Conservation (phyloP, 2,113 vertebrate species). For the Noturus placidus region DNA sequence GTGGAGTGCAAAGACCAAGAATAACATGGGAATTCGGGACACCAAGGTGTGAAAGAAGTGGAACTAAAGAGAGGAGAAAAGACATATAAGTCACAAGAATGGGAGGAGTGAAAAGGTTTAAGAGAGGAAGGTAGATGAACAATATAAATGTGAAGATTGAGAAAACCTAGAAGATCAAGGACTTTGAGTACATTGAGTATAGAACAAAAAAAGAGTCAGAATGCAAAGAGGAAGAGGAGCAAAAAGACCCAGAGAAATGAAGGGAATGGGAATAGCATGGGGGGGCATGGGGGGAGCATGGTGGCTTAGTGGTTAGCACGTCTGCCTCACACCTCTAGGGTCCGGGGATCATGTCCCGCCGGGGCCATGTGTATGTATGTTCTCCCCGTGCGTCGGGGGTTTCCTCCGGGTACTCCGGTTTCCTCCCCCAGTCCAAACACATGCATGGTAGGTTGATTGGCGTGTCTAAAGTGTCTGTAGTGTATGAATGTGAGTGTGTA, state of each 20-base stretch:
- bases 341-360: too few species aligned
- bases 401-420: too few species aligned
- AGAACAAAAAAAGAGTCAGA: neutral
- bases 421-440: too few species aligned
- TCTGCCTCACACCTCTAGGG: too few species aligned
- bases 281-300: too few species aligned
- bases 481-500: too few species aligned
- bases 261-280: neutral
- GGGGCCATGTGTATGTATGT: too few species aligned
- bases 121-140: neutral
- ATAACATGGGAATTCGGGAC: neutral
- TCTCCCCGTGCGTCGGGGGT: too few species aligned
- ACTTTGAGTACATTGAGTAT: neutral
- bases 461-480: too few species aligned
- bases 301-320: too few species aligned
- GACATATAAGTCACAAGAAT: neutral
- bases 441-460: too few species aligned
- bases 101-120: neutral
- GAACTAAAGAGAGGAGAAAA: neutral
- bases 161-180: neutral
- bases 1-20: neutral
- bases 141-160: neutral
- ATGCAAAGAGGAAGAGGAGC: neutral
- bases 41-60: neutral
- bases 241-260: neutral